Conservation (phyloP, 2,113 vertebrate genomes). For the Mystacornis crossleyi region DNA sequence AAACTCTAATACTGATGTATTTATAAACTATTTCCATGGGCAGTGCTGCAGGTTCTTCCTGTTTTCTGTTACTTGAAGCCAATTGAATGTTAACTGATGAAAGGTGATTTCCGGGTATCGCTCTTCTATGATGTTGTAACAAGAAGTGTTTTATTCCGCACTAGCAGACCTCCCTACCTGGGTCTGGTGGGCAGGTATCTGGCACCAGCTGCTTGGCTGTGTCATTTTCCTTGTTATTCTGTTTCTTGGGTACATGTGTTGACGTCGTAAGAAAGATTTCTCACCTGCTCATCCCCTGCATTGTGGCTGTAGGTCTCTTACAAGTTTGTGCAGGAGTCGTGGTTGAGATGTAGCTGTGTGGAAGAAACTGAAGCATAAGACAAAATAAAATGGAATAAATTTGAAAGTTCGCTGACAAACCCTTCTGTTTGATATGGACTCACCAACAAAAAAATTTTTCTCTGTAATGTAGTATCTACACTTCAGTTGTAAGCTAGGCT, state of each 20-base stretch:
- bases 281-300: accelerated
- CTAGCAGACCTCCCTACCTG: neutral
- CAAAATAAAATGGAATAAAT: neutral
- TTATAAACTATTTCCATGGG: neutral
- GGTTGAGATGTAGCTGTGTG: neutral
- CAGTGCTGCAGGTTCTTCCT: neutral
- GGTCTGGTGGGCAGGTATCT: neutral
- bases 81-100: neutral
- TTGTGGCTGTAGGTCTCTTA: neutral
- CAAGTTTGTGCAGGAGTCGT: neutral
- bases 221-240: neutral
- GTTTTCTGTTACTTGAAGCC: neutral
- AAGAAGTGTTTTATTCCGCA: neutral
- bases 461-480: neutral
- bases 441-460: neutral
- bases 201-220: neutral
- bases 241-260: neutral
- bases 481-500: neutral
- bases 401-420: neutral
- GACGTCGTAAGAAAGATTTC: neutral
- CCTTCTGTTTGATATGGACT: neutral
- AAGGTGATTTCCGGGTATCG: neutral
- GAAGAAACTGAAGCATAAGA: neutral
- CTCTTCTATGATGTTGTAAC: neutral
- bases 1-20: neutral